Percentiles rank a stretch among this genome's conserved stretches.
Conservation (phyloP, 2,888 invertebrate species). For the Octonoba sinensis region DNA sequence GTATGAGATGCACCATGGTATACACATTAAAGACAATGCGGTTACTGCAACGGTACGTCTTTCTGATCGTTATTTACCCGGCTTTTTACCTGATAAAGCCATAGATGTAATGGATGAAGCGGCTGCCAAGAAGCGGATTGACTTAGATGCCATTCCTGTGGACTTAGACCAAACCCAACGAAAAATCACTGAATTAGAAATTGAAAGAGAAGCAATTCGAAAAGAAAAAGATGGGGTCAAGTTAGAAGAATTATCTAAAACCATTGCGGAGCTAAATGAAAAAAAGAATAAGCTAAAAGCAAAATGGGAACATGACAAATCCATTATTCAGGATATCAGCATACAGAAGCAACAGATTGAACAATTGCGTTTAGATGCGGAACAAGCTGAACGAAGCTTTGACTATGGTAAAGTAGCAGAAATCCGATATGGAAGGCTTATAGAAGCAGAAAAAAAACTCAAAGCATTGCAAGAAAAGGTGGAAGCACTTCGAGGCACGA, state of each 20-base stretch:
- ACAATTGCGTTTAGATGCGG: neutral
- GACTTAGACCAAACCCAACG: neutral
- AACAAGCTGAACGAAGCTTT: neutral
- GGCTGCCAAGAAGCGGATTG: slow-evolving; percentile 13
- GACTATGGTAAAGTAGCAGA: neutral
- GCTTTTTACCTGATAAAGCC: slow-evolving; percentile 68
- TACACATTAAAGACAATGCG: slow-evolving; percentile 46
- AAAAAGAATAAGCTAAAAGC: neutral
- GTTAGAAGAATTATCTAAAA: neutral
- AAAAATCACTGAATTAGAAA: neutral
- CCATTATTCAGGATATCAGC: neutral
- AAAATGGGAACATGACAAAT: neutral
- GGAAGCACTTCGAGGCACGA: no score
- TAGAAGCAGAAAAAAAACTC: neutral
- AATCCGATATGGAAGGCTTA: neutral
- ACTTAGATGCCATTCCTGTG: neutral
- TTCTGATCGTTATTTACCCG: slow-evolving; percentile 66
- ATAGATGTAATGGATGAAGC: slow-evolving; percentile 68
- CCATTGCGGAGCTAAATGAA: neutral
- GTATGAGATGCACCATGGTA: slow-evolving; percentile 11
- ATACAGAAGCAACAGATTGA: neutral
- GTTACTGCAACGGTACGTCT: slow-evolving; percentile 64
- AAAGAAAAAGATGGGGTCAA: neutral
- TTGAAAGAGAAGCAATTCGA: neutral
- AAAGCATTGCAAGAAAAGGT: neutral